Base-by-base conservation (phyloP, 2,888 invertebrate species). In the Minunthozetes semirufus region DNA sequence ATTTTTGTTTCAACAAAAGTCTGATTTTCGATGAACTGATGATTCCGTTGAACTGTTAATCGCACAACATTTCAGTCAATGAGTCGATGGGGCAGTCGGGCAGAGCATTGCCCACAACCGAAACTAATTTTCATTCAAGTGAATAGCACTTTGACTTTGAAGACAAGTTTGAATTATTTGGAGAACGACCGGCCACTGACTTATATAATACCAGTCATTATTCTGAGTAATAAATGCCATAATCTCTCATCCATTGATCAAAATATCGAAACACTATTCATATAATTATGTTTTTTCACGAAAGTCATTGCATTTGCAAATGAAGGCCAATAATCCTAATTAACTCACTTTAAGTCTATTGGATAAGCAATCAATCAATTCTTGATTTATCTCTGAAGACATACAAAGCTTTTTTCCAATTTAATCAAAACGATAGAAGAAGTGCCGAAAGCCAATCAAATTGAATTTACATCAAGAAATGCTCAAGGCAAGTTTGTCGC, bases 121-220 rank as follows among this genome's bases (percentile, higher is more conserved):
- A 63, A 63, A 33, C 63, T 11, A 8, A 4, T 56, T 56, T 6
- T 22, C n/a, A 15, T 25, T 22, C 22, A n/a, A 29, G 5, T 63
- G 63, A 33, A n/a, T 63, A 63, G 29, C 29, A 3, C 8, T 63
- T 63, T 63, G 63, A 63, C 63, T 63, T 63, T 63, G 33, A 63
- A 63, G 63, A 63, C 63, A 33, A 63, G 63, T 63, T 63, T 63
- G 8, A 27, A 27, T 11, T 8, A 3, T 22, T 25, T 59, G 15
- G 15, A 59, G 59, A 22, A 6, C 33, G 29, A 63, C 33, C 63
- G 63, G 63, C 63, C 63, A 63, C 63, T 63, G 63, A 63, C 63
- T 63, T n/a, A 63, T 56, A 27, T 27, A 27, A 61, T 27, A 1
- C 29, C 29, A 38, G 33, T 63, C 17, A 63, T 63, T 63, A 33